Evolutionary conservation across 2,888 invertebrate species (phyloP).

Genomic region (Synergus umbraculus): DNA sequence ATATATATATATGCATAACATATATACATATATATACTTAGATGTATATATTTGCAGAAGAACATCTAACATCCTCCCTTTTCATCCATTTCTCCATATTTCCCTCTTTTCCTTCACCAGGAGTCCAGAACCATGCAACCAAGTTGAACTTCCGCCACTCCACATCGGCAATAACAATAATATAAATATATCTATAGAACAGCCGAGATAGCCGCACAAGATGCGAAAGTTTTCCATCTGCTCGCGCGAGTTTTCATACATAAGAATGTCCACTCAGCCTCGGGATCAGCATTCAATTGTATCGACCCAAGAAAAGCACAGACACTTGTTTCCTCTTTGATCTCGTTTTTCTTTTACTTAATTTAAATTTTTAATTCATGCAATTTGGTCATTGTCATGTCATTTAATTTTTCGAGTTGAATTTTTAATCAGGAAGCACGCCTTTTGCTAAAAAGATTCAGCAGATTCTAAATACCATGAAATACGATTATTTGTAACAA

Average conservation of each 20-base stretch:
- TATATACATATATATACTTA: background rate
- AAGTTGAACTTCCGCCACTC: constrained; percentile 44
- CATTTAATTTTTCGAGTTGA: too few relatives aligned
- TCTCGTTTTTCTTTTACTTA: background rate
- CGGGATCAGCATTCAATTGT: constrained; percentile 72
- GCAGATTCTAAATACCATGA: too few relatives aligned
- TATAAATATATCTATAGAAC: constrained; percentile 65
- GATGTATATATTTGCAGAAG: constrained; percentile 44
- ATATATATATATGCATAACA: too few relatives aligned
- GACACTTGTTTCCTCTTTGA: background rate
- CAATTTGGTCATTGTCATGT: too few relatives aligned
- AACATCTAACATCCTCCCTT: constrained; percentile 38
- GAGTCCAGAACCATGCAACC: background rate
- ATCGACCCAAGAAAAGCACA: constrained; percentile 52
- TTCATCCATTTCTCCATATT: constrained; percentile 41
- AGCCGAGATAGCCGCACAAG: constrained; percentile 42
- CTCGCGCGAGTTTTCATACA: constrained; percentile 71
- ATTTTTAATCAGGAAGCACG: too few relatives aligned
- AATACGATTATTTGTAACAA: too few relatives aligned
- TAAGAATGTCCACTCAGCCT: constrained; percentile 65
- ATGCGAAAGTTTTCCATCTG: constrained; percentile 40
- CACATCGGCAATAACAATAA: constrained; percentile 66
- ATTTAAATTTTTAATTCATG: background rate
- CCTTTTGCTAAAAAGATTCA: too few relatives aligned
- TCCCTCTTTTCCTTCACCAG: constrained; percentile 32